These are phyloP conservation scores for Excalfactoria chinensis DNA, from an alignment of 2,113 vertebrate species.

Conservation along the genomic window DNA sequence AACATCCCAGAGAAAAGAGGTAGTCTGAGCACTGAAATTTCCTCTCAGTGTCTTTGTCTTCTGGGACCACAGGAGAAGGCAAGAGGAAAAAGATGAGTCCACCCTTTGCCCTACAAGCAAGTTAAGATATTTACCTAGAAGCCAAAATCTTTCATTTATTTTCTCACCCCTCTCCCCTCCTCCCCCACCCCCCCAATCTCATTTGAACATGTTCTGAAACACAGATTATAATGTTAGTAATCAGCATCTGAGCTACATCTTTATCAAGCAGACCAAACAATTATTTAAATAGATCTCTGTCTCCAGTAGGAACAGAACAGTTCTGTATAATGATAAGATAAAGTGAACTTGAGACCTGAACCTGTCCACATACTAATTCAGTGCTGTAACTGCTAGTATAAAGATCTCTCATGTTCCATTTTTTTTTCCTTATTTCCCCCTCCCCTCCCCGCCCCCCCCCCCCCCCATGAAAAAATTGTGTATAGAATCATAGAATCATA, in stretches of 20 bases:
- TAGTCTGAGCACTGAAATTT: not conserved
- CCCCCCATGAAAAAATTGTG: not conserved
- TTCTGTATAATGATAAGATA: not conserved
- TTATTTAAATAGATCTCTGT: not conserved
- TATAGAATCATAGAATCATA: no score
- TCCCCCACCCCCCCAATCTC: not conserved
- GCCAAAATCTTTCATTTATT: not conserved
- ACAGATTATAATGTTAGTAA: not conserved
- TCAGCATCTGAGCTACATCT: not conserved
- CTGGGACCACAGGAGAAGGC: not conserved
- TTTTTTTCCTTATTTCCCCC: rapidly evolving
- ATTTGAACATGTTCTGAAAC: not conserved
- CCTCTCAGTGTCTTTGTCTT: not conserved
- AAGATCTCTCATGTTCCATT: not conserved
- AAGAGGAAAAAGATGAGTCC: not conserved
- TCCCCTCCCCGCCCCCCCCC: no score
- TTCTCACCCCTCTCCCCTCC: no score
- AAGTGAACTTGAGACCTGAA: not conserved
- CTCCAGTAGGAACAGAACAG: not conserved
- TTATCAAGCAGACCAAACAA: not conserved
- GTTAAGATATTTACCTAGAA: not conserved
- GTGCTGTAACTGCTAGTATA: not conserved
- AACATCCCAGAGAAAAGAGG: not conserved
- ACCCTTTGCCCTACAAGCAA: not conserved
- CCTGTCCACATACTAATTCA: not conserved